Base-by-base conservation (phyloP, 1,140 invertebrate genomes). In the Pararge aegeria region DNA sequence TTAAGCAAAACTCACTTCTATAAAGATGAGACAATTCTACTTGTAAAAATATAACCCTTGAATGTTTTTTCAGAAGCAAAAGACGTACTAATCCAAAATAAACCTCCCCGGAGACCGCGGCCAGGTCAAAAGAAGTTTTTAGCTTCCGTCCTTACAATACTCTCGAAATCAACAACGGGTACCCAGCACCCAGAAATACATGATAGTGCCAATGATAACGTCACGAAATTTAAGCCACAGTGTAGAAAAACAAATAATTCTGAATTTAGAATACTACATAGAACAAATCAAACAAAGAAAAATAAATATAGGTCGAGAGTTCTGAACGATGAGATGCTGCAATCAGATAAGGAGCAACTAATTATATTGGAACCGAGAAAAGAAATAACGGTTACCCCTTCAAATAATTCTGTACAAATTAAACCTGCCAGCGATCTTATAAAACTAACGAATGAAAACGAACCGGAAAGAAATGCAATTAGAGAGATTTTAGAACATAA, bases 91-190 rank as follows among this genome's bases (percentile, higher is more conserved):
- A 59, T 37, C 0, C 64, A 24, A 7, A 44, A 46, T 9, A 73
- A 65, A 53, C 57, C 67, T 6, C 64, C 68, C 5, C 56, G 57
- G 0, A 56, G 62, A 37, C 72, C 71, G 19, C 62, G 71, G 21
- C 62, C 66, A 0, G 68, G 64, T 0, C 68, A 64, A 30, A 76
- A 74, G 18, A 64, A 61, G 10, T 80, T 81, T 44, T 12, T 83
- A 16, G 50, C 71, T 0, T 78, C 76, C 1, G 76, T 76, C 0
- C 63, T 80, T 0, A 73, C 50, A 12, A 78, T 77, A 1, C 56
- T 83, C 1, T 74, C 78, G 0, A 78, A 81, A 72, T 75, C 74
- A 2, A 78, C 76, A n/a, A 64, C 71, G 0, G 70, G 68, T 7
- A 80, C 80, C 0, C 79, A 82, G 58, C 69, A 62, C 12, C 75